Base-by-base conservation (phyloP, 1,140 invertebrate genomes). In the Triops cancriformis region DNA sequence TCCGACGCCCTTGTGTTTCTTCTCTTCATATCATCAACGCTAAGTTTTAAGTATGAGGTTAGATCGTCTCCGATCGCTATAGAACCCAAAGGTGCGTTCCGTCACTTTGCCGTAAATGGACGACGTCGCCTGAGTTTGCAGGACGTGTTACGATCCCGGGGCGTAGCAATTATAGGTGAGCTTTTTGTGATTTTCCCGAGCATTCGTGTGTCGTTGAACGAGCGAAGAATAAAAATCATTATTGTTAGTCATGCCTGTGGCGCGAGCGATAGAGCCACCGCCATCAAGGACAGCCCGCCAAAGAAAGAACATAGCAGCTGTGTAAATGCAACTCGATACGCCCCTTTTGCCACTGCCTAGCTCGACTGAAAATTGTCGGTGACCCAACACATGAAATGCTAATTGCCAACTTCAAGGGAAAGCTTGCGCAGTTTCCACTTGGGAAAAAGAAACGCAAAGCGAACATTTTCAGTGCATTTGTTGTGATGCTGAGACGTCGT, bases 401-500 rank as follows among this genome's bases (percentile, higher is more conserved):
- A 23, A 64, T 23, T 64, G 51, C 51, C 3, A 23, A 64, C 14
- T 37, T 37, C 31, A 37, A 5, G 18, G 43, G 23, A 64, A 64
- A n/a, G 14, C 45, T 23, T 64, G 1, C 14, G 45, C 45, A 64
- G 45, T n/a, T 18, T 64, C 18, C 51, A 64, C 18, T n/a, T 5
- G 10, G 18, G 5, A 7, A 64, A 18, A 64, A 64, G 14, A 23
- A 64, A 64, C 10, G 23, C 11, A 7, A 23, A 23, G 4, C 43
- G 1, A 45, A 45, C 43, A 64, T 6, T 37, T 37, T 37, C 2
- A 4, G 31, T 4, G 31, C 31, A 7, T 23, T 64, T 23, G 14
- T 64, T 64, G 51, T 64, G 51, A 64, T 64, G 14, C 51, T 64
- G 51, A 23, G 51, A 64, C 51, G 51, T 64, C 51, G 51, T 64